phyloP scores from a whole-genome alignment of 2,797 vertebrate species.

The Crenichthys baileyi region DNA sequence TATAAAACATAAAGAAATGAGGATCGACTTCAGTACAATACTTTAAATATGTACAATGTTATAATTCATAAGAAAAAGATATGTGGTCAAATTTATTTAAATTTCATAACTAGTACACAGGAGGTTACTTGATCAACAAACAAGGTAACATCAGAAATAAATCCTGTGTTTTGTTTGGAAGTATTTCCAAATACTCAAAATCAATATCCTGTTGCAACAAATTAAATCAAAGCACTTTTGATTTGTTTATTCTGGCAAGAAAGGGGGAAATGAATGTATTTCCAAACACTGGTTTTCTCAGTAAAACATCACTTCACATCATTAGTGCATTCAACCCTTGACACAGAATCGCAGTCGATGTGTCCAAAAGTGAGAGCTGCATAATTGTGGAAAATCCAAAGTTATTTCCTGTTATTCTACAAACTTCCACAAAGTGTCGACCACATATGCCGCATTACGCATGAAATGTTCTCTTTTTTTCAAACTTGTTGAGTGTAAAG shows the following conservation, averaged over 20 bases:
- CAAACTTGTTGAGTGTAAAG: slow-evolving; percentile 33
- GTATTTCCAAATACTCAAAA: neutral
- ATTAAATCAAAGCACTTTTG: neutral
- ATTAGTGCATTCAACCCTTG: slow-evolving; percentile 38
- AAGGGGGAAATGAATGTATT: neutral
- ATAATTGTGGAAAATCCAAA: slow-evolving; percentile 60
- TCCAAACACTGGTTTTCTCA: slow-evolving; percentile 4
- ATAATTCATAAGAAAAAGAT: too few relatives aligned
- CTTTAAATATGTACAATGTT: too few relatives aligned
- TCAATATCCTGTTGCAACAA: neutral
- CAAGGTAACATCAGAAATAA: neutral
- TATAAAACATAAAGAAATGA: too few relatives aligned
- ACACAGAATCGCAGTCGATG: slow-evolving; percentile 54
- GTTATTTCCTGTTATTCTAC: slow-evolving; percentile 80
- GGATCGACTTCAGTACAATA: too few relatives aligned
- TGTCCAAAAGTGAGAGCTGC: slow-evolving; percentile 56
- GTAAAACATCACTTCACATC: slow-evolving; percentile 30
- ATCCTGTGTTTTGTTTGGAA: neutral
- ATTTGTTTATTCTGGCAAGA: neutral
- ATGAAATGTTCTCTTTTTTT: slow-evolving; percentile 62
- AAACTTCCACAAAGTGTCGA: slow-evolving; percentile 70
- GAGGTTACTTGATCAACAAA: neutral
- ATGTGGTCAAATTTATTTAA: neutral
- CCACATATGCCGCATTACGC: slow-evolving; percentile 65
- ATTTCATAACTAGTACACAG: neutral